phyloP scores from a whole-genome alignment of 2,888 invertebrate genomes.

The Netelia melanura region DNA sequence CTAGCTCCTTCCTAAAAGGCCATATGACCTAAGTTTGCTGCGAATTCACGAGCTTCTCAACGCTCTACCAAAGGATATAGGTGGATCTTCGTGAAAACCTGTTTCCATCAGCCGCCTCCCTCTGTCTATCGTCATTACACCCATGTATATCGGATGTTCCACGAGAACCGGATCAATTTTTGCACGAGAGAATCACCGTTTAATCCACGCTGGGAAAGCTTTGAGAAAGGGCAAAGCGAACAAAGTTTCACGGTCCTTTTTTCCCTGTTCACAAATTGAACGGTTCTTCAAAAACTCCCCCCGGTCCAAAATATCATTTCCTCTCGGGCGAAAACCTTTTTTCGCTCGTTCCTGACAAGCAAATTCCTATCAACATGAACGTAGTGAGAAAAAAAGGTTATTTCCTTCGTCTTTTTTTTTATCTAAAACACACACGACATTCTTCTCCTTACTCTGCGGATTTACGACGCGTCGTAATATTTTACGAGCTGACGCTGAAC shows the following conservation, averaged over 20 bases:
- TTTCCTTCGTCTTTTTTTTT: constrained; percentile 18
- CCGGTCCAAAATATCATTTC: not conserved
- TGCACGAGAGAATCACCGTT: not conserved
- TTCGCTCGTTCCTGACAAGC: not conserved
- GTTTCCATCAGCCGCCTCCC: constrained; percentile 23
- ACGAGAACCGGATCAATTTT: not conserved
- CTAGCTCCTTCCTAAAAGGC: constrained; percentile 70
- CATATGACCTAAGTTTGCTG: constrained; percentile 72
- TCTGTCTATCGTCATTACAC: constrained; percentile 4
- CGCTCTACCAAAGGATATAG: constrained; percentile 52
- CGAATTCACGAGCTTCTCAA: constrained; percentile 69
- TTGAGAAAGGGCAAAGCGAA: not conserved
- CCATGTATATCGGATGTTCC: not conserved
- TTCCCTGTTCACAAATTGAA: not conserved
- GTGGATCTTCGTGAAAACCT: constrained; percentile 31
- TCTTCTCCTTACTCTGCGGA: constrained; percentile 8
- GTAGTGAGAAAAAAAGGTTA: constrained; percentile 12
- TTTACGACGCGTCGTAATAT: constrained; percentile 54
- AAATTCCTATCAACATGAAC: constrained; percentile 10
- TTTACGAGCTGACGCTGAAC: constrained; percentile 42
- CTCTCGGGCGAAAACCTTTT: not conserved
- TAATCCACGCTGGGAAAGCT: not conserved
- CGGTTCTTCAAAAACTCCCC: not conserved
- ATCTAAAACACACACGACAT: constrained; percentile 22
- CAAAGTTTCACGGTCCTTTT: not conserved